Percentiles rank a stretch among this genome's conserved stretches.
Conservation (phyloP, 2,797 vertebrate species). For the Scarus forsteni region DNA sequence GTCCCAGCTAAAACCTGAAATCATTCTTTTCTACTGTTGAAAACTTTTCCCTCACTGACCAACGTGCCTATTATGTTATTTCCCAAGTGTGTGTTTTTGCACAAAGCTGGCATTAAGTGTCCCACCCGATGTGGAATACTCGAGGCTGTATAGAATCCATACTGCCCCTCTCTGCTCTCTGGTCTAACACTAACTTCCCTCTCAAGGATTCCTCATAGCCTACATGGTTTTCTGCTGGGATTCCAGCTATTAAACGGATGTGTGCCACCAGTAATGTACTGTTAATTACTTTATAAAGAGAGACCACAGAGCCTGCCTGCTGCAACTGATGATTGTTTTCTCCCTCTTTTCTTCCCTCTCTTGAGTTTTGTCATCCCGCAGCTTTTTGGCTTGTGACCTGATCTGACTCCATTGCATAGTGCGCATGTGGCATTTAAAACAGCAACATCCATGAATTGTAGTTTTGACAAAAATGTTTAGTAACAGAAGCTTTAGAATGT, state of each 20-base stretch:
- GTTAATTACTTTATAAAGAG: conserved; percentile 78
- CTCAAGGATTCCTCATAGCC: conserved; percentile 63
- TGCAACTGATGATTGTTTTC: conserved; percentile 51
- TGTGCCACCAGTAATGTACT: conserved; percentile 75
- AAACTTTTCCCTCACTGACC: conserved; percentile 37
- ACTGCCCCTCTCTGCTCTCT: conserved; percentile 62
- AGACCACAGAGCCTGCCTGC: conserved; percentile 49
- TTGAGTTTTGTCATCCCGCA: conserved; percentile 47
- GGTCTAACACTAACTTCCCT: conserved; percentile 57
- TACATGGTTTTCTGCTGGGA: conserved; percentile 60
- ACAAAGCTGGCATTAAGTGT: conserved; percentile 70
- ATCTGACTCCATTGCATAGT: conserved; percentile 52
- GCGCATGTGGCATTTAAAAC: conserved; percentile 65
- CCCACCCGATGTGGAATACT: conserved; percentile 71
- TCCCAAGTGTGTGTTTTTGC: conserved; percentile 52
- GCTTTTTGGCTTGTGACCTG: conserved; percentile 61
- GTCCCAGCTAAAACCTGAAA: conserved; percentile 23
- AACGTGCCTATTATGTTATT: conserved; percentile 55
- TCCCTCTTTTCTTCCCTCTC: conserved; percentile 13
- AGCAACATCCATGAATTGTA: conserved; percentile 19
- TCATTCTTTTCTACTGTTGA: conserved; percentile 23
- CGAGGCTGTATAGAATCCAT: conserved; percentile 76
- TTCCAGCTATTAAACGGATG: conserved; percentile 70
- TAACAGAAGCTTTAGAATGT: conserved; percentile 1
- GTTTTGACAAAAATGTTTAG: conserved; percentile 31